These are phyloP conservation scores for Pelobates fuscus DNA, from an alignment of 2,113 vertebrate species.

Conservation along the genomic window DNA sequence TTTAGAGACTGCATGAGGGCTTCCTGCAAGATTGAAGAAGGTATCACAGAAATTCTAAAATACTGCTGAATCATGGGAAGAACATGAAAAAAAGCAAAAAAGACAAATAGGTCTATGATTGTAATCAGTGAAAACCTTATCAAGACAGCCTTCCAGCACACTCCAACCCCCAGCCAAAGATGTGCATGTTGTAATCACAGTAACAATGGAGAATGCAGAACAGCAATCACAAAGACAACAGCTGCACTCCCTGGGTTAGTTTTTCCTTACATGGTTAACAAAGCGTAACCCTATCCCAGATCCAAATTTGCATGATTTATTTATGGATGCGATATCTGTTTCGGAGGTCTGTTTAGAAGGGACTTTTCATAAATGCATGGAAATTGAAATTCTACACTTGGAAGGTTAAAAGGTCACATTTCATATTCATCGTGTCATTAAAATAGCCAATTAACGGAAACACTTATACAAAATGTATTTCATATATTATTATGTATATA, in stretches of 20 bases:
- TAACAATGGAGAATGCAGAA: conserved; percentile 73
- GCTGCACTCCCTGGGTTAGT: conserved; percentile 68
- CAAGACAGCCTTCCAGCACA: conserved; percentile 53
- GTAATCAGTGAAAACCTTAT: conserved; percentile 54
- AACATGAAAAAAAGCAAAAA: background rate
- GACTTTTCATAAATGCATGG: conserved; percentile 68
- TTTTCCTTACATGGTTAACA: conserved; percentile 59
- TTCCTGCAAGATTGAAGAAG: conserved; percentile 63
- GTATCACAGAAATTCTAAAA: conserved; percentile 49
- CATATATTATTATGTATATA: too few species aligned
- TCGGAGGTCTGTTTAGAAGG: conserved; percentile 62
- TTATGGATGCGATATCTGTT: conserved; percentile 73
- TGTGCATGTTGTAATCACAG: conserved; percentile 63
- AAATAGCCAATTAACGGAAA: conserved; percentile 6
- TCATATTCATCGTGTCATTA: conserved; percentile 25
- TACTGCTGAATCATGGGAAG: conserved; percentile 51
- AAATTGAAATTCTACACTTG: conserved; percentile 68
- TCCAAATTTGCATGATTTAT: conserved; percentile 71
- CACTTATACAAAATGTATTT: background rate
- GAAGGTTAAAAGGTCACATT: conserved; percentile 56
- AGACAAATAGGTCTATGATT: conserved; percentile 50
- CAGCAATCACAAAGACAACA: conserved; percentile 78
- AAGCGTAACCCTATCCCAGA: conserved; percentile 66
- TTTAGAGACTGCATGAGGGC: conserved; percentile 42
- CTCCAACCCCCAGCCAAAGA: conserved; percentile 43